phyloP scores from a whole-genome alignment of 2,113 vertebrate species.

The Leptodactylus fuscus region DNA sequence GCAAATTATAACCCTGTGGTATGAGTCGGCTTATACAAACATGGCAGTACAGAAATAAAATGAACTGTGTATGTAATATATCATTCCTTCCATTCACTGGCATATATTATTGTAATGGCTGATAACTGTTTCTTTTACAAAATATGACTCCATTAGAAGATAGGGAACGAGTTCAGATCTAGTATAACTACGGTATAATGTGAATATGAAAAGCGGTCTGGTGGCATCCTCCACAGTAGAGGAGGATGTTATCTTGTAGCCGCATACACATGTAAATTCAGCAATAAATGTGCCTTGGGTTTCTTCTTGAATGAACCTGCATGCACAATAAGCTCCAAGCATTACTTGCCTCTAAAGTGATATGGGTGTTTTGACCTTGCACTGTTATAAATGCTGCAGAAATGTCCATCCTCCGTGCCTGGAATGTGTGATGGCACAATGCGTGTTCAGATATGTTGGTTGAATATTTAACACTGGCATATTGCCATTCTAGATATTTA shows the following conservation, averaged over 20 bases:
- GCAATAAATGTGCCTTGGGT: background rate
- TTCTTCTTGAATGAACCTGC: background rate
- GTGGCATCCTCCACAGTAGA: background rate
- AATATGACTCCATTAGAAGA: background rate
- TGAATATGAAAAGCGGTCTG: background rate
- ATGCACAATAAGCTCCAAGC: background rate
- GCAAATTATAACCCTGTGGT: background rate
- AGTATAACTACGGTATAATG: background rate
- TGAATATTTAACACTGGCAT: background rate
- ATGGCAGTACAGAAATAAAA: background rate
- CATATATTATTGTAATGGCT: background rate
- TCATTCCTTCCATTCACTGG: background rate
- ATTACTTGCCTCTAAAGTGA: background rate
- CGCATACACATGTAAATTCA: background rate
- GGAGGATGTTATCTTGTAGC: background rate
- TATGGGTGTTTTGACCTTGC: conserved; percentile 7
- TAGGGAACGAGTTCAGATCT: background rate
- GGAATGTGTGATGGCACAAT: background rate
- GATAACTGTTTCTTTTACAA: background rate
- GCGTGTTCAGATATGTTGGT: background rate
- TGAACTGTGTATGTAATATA: background rate
- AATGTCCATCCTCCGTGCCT: background rate
- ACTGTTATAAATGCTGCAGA: background rate
- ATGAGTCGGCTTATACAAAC: background rate
- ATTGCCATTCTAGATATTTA: background rate